Evolutionary conservation across 2,888 invertebrate genomes (phyloP), one percentile per base, ranked within the genome.

Genomic region (Heliconius hortense): DNA sequence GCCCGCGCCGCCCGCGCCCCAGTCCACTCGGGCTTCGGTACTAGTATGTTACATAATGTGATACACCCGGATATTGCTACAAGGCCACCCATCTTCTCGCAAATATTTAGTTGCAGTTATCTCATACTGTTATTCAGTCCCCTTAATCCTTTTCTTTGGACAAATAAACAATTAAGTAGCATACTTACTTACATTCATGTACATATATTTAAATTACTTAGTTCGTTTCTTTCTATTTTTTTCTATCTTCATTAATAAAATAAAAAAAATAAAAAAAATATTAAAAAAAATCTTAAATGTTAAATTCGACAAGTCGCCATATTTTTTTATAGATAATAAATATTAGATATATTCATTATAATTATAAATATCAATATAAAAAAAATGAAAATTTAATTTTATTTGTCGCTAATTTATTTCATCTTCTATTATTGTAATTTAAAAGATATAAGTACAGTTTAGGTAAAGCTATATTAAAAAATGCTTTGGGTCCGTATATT

Each of bases 41-140:
- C 84, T 84, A 83, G 82, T 80, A 81, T 80, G 82, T 90, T 89
- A 88, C 85, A 88, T 91, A 91, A 91, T 85, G 80, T 80, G 82
- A 86, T 81, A 85, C 83, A 92, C 91, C 92, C 92, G 92, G 92
- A 92, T 90, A 85, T 88, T 81, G 81, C 82, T 81, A 79, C 91
- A 90, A 91, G 90, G 91, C 88, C 90, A 87, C 79, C 82, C 79
- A 82, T 88, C 87, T 83, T 81, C 79, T 62, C 80, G 80, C 80
- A 82, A 83, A 81, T 81, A 84, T 85, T 82, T 83, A 77, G 78
- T 76, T 86, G 84, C 85, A 88, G 79, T 82, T 81, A 74, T 28
- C 43, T 74, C 35, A 69, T 70, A n/a, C 53, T 62, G 28, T 69
- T 31, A 59, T 59, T 7, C 24, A 31, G 31, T 59, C 26, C 15